Evolutionary conservation across 2,113 vertebrate genomes (phyloP).

Genomic region (Sigmodon hispidus): DNA sequence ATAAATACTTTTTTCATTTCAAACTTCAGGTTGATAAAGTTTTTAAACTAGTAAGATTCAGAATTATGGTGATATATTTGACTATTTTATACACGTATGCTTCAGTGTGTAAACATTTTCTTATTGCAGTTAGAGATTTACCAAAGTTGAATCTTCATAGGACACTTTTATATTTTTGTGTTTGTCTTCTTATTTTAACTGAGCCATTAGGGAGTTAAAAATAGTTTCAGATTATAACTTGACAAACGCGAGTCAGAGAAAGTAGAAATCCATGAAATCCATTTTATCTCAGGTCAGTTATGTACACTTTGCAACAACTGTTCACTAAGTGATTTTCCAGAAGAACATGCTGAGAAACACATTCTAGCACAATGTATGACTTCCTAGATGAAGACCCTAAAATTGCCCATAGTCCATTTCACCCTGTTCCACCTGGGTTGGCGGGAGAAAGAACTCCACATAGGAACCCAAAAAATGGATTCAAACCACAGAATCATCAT

Average conservation of each 20-base stretch:
- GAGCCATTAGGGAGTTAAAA: background rate
- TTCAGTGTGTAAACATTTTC: background rate
- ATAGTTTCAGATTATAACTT: background rate
- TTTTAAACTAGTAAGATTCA: background rate
- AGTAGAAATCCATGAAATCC: background rate
- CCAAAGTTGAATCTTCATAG: background rate
- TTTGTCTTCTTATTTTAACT: background rate
- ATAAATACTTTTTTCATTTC: background rate
- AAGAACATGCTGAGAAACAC: background rate
- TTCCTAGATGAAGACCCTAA: background rate
- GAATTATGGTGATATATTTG: background rate
- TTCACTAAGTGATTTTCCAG: background rate
- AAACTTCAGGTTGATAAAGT: background rate
- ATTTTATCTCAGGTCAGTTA: background rate
- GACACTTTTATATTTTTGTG: background rate
- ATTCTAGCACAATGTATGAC: background rate
- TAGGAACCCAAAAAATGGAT: background rate
- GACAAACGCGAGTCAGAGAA: background rate
- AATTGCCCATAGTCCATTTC: background rate
- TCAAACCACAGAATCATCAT: background rate
- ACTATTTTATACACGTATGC: background rate
- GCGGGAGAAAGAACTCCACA: background rate
- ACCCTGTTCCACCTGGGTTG: background rate
- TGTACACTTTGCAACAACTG: background rate
- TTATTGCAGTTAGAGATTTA: background rate